Percentiles rank a stretch among this genome's conserved stretches.
These are phyloP conservation scores for Ctenosaura bakeri DNA, from an alignment of 2,797 vertebrate genomes.

Conservation along the genomic window DNA sequence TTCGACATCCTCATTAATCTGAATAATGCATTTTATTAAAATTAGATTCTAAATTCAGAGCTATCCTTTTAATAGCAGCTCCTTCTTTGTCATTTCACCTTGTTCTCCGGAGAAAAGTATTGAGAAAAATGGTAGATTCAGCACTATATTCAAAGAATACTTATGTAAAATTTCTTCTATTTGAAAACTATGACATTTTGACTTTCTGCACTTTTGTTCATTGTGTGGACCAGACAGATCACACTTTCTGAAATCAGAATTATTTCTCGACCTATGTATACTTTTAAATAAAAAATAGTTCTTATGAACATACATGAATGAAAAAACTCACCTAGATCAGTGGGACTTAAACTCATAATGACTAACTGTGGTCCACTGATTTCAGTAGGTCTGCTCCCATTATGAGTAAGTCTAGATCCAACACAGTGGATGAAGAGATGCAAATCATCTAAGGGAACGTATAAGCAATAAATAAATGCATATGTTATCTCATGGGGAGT, in stretches of 20 bases:
- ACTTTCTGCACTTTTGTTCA: not conserved
- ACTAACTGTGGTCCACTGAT: no score
- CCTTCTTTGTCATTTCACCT: slow-evolving; percentile 48
- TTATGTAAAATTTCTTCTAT: not conserved
- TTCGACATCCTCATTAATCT: slow-evolving; percentile 60
- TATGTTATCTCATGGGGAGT: no score
- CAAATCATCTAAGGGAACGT: no score
- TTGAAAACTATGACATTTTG: not conserved
- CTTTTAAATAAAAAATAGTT: not conserved
- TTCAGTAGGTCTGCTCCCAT: no score
- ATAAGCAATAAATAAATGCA: no score
- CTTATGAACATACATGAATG: no score
- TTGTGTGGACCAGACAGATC: not conserved
- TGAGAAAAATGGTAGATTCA: not conserved
- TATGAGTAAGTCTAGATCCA: no score
- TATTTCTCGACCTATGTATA: not conserved
- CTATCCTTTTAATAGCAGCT: not conserved
- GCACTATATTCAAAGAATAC: not conserved
- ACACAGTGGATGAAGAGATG: no score
- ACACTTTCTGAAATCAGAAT: not conserved
- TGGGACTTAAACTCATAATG: no score
- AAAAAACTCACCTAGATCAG: no score
- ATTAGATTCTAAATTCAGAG: slow-evolving; percentile 47
- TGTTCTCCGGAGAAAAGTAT: slow-evolving; percentile 5
- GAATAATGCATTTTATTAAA: slow-evolving; percentile 62